phyloP scores from a whole-genome alignment of 2,113 vertebrate species.

The Leptobrachium ailaonicum region DNA sequence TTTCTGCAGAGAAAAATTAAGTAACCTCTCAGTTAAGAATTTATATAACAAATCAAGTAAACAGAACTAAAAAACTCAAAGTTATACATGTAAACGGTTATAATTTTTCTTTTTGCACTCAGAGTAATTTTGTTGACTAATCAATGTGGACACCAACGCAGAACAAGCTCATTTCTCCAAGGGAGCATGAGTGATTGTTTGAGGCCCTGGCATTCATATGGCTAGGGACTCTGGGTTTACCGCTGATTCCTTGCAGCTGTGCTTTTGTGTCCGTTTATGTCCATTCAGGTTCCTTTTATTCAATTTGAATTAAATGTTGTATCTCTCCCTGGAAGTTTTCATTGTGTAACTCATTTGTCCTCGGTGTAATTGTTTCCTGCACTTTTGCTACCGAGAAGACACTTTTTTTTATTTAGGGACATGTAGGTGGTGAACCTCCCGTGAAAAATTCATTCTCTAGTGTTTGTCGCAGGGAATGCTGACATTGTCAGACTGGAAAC shows the following conservation, averaged over 20 bases:
- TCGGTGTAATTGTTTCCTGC: slow-evolving; percentile 14
- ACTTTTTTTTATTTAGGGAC: not conserved
- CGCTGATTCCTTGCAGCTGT: slow-evolving; percentile 2
- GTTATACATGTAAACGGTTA: not conserved
- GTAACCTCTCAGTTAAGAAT: too few species aligned
- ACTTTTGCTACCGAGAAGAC: not conserved
- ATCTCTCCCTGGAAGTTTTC: slow-evolving; percentile 22
- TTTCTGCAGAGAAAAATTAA: too few species aligned
- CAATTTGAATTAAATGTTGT: slow-evolving; percentile 29
- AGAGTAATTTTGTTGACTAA: not conserved
- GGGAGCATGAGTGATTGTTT: slow-evolving; percentile 2
- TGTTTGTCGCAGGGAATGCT: not conserved
- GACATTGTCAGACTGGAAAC: not conserved
- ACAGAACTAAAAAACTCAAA: too few species aligned
- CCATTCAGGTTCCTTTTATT: slow-evolving; percentile 16
- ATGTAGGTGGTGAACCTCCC: slow-evolving; percentile 10
- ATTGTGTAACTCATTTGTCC: slow-evolving; percentile 23
- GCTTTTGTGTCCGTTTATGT: slow-evolving; percentile 15
- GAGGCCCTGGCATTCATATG: not conserved
- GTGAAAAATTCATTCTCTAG: slow-evolving; percentile 1
- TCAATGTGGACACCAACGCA: slow-evolving; percentile 2
- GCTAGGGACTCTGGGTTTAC: not conserved
- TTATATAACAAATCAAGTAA: too few species aligned
- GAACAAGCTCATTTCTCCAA: slow-evolving; percentile 1
- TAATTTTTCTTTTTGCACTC: not conserved